A percentile compares a stretch with the other conserved stretches of the same genome.
These are phyloP conservation scores for Pseudochirops corinnae DNA, from an alignment of 2,797 vertebrate genomes.

Conservation along the genomic window DNA sequence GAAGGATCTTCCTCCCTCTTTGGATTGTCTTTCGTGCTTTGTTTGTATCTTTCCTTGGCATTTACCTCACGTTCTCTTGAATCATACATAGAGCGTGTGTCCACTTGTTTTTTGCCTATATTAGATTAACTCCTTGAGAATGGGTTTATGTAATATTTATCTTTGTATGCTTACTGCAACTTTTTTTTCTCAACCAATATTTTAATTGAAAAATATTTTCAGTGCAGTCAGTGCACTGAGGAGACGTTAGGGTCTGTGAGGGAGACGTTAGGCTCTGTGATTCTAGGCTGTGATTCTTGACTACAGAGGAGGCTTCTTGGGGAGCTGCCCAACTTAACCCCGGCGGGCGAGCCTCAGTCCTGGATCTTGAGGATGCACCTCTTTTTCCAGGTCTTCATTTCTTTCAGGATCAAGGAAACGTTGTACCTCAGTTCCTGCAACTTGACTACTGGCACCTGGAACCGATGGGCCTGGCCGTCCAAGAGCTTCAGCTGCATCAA, in stretches of 20 bases:
- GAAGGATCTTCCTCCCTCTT: not conserved
- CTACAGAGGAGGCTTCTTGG: accelerated
- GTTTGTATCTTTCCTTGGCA: not conserved
- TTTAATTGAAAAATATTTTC: conserved; percentile 72
- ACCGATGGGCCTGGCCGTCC: conserved; percentile 89
- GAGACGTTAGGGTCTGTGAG: conserved; percentile 53
- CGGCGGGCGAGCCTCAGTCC: conserved; percentile 84
- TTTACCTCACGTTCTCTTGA: not conserved
- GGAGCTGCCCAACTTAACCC: not conserved
- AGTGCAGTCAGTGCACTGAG: no score
- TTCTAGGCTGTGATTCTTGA: conserved; percentile 1
- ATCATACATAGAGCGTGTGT: not conserved
- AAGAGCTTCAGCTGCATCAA: conserved; percentile 95
- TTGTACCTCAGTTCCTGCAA: conserved; percentile 97
- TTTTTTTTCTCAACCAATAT: conserved; percentile 56
- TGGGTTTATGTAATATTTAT: not conserved
- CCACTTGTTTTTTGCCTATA: not conserved
- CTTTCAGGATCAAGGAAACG: conserved; percentile 94
- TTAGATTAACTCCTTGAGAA: not conserved
- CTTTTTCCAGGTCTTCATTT: conserved; percentile 96
- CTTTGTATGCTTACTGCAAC: not conserved
- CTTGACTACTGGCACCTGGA: conserved; percentile 91
- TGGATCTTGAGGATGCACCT: conserved; percentile 92
- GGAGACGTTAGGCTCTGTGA: conserved; percentile 54
- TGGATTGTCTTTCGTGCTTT: not conserved